phyloP scores from a whole-genome alignment of 2,113 vertebrate species.

The Procapra przewalskii region DNA sequence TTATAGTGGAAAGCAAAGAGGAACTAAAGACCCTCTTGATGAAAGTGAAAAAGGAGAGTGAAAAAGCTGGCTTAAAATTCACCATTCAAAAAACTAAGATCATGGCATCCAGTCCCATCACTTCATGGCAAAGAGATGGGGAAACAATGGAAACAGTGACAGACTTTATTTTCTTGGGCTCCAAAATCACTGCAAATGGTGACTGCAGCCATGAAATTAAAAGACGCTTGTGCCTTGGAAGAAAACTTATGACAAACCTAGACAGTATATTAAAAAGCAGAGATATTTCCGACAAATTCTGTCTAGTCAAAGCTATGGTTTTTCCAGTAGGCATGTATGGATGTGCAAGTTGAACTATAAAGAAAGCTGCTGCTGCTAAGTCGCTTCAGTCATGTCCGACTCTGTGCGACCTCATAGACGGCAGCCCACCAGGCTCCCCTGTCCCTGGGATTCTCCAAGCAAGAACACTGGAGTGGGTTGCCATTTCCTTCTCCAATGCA shows the following conservation, averaged over 20 bases:
- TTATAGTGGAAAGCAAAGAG: not conserved
- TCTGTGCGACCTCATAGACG: no score
- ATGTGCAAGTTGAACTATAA: not conserved
- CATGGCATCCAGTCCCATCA: not conserved
- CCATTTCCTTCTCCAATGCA: no score
- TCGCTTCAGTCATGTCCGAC: no score
- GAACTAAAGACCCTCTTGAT: not conserved
- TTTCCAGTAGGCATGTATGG: not conserved
- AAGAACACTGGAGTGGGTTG: no score
- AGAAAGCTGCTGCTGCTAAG: not conserved
- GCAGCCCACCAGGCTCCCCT: no score
- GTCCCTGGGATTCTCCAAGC: no score
- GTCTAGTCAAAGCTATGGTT: not conserved
- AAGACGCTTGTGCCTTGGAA: rapidly evolving
- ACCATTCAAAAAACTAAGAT: not conserved
- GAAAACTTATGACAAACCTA: not conserved
- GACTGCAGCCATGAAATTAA: not conserved
- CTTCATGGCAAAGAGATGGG: not conserved
- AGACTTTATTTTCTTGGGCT: not conserved
- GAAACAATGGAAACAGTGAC: not conserved
- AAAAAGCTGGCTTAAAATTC: not conserved
- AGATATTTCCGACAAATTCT: not conserved
- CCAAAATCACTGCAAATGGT: not conserved
- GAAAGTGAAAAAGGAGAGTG: not conserved
- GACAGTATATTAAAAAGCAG: not conserved